phyloP scores from a whole-genome alignment of 2,888 invertebrate genomes.

The Lepidochitona cinerea region DNA sequence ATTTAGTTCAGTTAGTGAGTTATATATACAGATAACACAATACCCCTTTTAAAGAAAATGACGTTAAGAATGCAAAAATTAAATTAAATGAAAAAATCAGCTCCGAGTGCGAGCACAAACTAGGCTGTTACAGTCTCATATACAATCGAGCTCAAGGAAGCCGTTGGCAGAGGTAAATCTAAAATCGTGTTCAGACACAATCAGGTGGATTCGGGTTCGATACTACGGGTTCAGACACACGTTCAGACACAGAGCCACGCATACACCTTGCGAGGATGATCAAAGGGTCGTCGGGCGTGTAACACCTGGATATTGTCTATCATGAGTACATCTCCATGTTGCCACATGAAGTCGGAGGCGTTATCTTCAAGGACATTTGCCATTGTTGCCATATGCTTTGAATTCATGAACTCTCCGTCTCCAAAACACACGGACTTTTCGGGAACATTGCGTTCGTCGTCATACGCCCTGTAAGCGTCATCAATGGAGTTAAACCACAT shows the following conservation, averaged over 20 bases:
- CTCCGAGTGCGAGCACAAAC: no score
- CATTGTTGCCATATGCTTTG: conserved; percentile 39
- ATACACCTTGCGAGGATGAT: conserved; percentile 49
- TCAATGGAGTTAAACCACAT: conserved; percentile 59
- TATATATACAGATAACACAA: no score
- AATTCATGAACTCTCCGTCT: conserved; percentile 47
- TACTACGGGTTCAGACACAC: no score
- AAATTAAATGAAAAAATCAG: no score
- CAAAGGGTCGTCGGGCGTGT: conserved; percentile 48
- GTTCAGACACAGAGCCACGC: conserved; percentile 41
- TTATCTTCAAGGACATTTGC: conserved; percentile 39
- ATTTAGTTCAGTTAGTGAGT: no score
- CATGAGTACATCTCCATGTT: conserved; percentile 49
- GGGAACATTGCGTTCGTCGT: conserved; percentile 47
- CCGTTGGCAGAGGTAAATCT: no score
- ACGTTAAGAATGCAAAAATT: no score
- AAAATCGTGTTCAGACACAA: no score
- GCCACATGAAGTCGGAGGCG: conserved; percentile 48
- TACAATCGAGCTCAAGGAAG: no score
- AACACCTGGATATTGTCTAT: conserved; percentile 53
- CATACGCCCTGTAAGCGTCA: conserved; percentile 52
- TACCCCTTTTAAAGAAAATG: no score
- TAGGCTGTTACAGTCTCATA: no score
- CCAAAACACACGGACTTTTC: conserved; percentile 51
- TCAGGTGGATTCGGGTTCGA: no score